Evolutionary conservation across 1,140 invertebrate genomes (phyloP).

Genomic region (Liolophura sinensis): DNA sequence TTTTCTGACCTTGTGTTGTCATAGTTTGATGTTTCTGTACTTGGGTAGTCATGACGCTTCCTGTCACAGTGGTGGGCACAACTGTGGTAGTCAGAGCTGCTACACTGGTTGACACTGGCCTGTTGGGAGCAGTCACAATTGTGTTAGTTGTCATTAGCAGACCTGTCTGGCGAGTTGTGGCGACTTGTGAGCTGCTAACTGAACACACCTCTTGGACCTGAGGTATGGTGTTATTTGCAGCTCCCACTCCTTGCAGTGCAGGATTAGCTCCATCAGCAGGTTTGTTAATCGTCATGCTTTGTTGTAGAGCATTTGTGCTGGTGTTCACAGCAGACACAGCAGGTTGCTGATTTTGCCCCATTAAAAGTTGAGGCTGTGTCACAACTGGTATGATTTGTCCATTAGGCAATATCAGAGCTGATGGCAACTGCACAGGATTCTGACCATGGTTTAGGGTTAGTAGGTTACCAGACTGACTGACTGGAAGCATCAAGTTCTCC

Average conservation of each 20-base stretch:
- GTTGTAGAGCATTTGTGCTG: background rate
- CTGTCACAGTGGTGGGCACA: conserved; percentile 21
- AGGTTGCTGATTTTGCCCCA: conserved; percentile 12
- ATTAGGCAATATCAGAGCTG: conserved; percentile 57
- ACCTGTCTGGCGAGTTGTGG: conserved; percentile 7
- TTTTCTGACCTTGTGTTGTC: no score
- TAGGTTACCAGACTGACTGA: conserved; percentile 31
- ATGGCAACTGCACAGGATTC: conserved; percentile 48
- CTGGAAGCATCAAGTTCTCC: conserved; percentile 23
- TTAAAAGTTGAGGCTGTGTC: conserved; percentile 50
- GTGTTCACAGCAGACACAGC: background rate
- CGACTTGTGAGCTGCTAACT: background rate
- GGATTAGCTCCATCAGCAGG: background rate
- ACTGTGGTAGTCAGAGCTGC: conserved; percentile 19
- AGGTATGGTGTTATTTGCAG: background rate
- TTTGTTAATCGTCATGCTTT: background rate
- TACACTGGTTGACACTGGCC: conserved; percentile 16
- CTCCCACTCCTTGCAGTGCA: background rate
- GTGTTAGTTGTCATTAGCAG: conserved; percentile 28
- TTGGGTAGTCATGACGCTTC: conserved; percentile 29
- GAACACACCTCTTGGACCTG: background rate
- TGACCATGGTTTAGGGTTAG: conserved; percentile 37
- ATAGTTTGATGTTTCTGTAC: conserved; percentile 14
- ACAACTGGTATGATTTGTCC: conserved; percentile 60
- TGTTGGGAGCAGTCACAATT: conserved; percentile 17